phyloP scores from a whole-genome alignment of 2,888 invertebrate species.

The Hypomecis atomaria region DNA sequence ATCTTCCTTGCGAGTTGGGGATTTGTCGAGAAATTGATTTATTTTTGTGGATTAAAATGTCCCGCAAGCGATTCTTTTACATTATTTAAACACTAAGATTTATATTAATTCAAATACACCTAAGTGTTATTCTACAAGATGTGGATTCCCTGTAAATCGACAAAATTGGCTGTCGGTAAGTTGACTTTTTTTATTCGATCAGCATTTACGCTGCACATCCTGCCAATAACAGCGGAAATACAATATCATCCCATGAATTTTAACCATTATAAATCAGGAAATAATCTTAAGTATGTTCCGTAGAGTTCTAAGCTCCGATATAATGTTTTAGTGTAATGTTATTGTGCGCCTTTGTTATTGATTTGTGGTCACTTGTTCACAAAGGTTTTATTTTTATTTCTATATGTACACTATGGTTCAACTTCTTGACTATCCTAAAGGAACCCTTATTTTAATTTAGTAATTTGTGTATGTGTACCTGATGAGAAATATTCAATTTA shows the following conservation, averaged over 20 bases:
- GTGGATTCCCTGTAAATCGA: constrained; percentile 90
- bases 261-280: constrained; percentile 57
- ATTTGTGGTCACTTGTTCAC: constrained; percentile 9
- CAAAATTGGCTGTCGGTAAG: constrained; percentile 91
- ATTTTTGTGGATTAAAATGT: constrained; percentile 50
- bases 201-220: constrained; percentile 62
- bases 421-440: no score
- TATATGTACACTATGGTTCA: neutral
- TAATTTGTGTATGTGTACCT: no score
- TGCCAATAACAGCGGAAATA: constrained; percentile 77
- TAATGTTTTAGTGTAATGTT: constrained; percentile 2
- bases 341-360: constrained; percentile 25
- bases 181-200: constrained; percentile 67
- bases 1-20: constrained; percentile 25
- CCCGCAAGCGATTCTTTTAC: constrained; percentile 48
- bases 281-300: constrained; percentile 22
- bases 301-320: constrained; percentile 11
- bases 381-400: constrained; percentile 14
- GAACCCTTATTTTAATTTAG: no score
- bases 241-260: constrained; percentile 75
- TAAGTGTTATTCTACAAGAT: constrained; percentile 66
- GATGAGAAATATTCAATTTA: no score
- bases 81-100: constrained; percentile 27
- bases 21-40: constrained; percentile 50
- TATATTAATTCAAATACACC: neutral